Base-by-base conservation (phyloP, 2,888 invertebrate species). In the Ochropleura leucogaster region DNA sequence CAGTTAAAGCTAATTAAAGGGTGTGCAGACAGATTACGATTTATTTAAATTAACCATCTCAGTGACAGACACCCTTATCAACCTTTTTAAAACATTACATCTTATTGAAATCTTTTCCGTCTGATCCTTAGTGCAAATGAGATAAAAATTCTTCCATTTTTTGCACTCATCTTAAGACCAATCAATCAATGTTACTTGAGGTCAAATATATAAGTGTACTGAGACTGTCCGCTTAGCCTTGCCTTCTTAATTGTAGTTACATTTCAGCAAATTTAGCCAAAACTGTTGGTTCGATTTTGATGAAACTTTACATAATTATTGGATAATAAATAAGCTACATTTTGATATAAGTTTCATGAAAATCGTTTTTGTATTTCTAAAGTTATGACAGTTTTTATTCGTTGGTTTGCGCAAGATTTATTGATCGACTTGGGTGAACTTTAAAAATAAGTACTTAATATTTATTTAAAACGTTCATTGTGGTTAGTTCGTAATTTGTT, bases 401-500 rank as follows among this genome's bases (percentile, higher is more conserved):
- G 12, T 16, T 14, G 40, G 53, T 40, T 44, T 0, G 44, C 6
- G 12, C 1, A 20, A 42, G 2, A 59, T 18, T 46, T 12, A 30
- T 57, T 18, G 46, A 47, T 67, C 64, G 4, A 59, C 51, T 53
- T 75, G 68, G 53, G 12, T 12, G 18, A 53, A 64, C 40, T 74
- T 47, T 20, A 18, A 47, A 64, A 20, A 30, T 14, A n/a, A n/a
- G n/a, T n/a, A 46, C 12, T 9, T 16, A 40, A 44, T 53, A 49
- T 68, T 75, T 65, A 53, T 65, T 60, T 40, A 68, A 68, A 59
- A 44, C 7, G 4, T 55, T n/a, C n/a, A n/a, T n/a, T 75, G 53
- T 59, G 75, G 59, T 68, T 46, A 46, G n/a, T 46, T 40, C 14
- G 1, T 42, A 14, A 47, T 14, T 79, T 79, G 80, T 12, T 73